These are phyloP conservation scores for Malurus cyaneus DNA, from an alignment of 2,113 vertebrate species.

Conservation along the genomic window DNA sequence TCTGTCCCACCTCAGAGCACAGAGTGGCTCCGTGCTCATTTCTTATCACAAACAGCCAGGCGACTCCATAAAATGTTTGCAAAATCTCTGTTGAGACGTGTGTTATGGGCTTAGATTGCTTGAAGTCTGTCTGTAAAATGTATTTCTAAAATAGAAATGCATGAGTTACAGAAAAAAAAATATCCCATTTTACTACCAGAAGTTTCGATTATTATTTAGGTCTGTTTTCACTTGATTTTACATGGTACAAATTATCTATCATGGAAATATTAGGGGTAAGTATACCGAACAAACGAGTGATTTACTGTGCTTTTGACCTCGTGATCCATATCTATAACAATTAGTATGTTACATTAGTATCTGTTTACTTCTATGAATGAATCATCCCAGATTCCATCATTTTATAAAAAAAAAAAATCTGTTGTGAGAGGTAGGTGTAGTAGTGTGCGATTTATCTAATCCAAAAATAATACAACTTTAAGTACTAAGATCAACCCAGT, in stretches of 20 bases:
- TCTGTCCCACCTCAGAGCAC: neutral
- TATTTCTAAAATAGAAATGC: neutral
- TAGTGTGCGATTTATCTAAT: neutral
- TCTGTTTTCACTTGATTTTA: conserved; percentile 32
- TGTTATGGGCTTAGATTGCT: neutral
- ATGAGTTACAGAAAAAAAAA: neutral
- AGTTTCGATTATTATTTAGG: neutral
- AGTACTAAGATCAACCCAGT: neutral
- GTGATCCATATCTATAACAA: neutral
- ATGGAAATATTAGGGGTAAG: neutral
- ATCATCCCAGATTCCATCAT: neutral
- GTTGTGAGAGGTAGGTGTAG: neutral
- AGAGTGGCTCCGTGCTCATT: rapidly evolving
- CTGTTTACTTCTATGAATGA: neutral
- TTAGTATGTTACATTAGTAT: neutral
- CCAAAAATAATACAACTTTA: neutral
- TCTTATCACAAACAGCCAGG: neutral
- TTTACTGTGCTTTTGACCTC: neutral
- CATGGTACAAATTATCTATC: neutral
- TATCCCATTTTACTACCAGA: neutral
- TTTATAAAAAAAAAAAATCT: neutral
- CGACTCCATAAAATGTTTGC: neutral
- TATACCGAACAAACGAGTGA: neutral
- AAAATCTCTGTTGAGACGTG: neutral
- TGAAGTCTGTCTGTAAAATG: neutral